Percentiles rank a stretch among this genome's conserved stretches.
Evolutionary conservation across 2,797 vertebrate species (phyloP).

Genomic region (Fistularia commersonii): DNA sequence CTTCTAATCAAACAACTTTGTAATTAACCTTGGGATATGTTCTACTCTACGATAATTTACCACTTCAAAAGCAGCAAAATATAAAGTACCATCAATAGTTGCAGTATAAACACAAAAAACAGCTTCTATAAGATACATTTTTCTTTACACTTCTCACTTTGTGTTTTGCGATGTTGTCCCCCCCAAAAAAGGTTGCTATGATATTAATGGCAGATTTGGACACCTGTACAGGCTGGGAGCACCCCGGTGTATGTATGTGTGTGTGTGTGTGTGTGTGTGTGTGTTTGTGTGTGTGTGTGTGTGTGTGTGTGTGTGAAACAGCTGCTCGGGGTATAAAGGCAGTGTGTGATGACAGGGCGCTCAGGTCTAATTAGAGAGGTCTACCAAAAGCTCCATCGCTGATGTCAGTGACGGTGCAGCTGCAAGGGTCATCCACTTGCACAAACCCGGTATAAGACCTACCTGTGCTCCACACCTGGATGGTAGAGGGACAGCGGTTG

Average conservation of each 20-base stretch:
- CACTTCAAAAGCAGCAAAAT: too few relatives aligned
- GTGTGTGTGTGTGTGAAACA: conserved; percentile 28
- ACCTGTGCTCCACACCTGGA: conserved; percentile 2
- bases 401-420: conserved; percentile 71
- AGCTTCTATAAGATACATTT: too few relatives aligned
- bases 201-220: conserved; percentile 25
- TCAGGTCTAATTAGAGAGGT: conserved; percentile 68
- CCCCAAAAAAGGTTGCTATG: conserved; percentile 30
- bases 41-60: too few relatives aligned
- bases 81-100: too few relatives aligned
- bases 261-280: conserved; percentile 9
- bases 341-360: conserved; percentile 70
- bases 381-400: conserved; percentile 38
- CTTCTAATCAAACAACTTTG: too few relatives aligned
- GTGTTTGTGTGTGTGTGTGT: conserved; percentile 9
- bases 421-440: conserved; percentile 47
- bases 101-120: too few relatives aligned
- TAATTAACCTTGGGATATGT: too few relatives aligned
- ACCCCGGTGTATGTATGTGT: conserved; percentile 4
- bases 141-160: too few relatives aligned
- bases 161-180: conserved; percentile 22
- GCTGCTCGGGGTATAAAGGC: conserved; percentile 52
- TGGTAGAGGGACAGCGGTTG: conserved; percentile 6
- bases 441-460: conserved; percentile 7
- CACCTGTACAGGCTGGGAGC: conserved; percentile 38